These are phyloP conservation scores for Sinocyclocheilus anshuiensis DNA, from an alignment of 2,113 vertebrate genomes.

Conservation along the genomic window DNA sequence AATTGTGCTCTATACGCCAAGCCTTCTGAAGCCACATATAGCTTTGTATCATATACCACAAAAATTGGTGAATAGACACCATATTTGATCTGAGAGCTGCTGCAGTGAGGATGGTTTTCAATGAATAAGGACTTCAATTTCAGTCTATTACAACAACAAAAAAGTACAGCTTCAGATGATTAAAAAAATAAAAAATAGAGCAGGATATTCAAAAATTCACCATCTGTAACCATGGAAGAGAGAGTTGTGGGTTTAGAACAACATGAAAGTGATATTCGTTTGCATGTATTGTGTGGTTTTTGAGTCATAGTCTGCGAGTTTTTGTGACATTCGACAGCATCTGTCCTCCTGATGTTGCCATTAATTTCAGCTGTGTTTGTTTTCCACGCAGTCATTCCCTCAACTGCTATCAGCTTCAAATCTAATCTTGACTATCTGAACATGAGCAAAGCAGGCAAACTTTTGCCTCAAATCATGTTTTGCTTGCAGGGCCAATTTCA, in stretches of 20 bases:
- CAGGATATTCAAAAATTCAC: not conserved
- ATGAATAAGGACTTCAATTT: not conserved
- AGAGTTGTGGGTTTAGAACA: not conserved
- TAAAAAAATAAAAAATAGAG: not conserved
- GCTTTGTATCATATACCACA: not conserved
- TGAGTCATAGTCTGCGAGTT: not conserved
- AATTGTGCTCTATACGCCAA: too few relatives aligned
- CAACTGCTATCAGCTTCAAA: not conserved
- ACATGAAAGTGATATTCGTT: not conserved
- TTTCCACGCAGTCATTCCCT: not conserved
- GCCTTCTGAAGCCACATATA: not conserved
- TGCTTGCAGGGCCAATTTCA: not conserved
- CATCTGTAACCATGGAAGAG: not conserved
- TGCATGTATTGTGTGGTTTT: not conserved
- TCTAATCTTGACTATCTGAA: not conserved
- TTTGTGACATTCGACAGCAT: not conserved
- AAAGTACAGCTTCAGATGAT: not conserved
- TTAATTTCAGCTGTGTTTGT: not conserved
- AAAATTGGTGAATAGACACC: not conserved
- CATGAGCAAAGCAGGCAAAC: not conserved
- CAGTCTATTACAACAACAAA: not conserved
- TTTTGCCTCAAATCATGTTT: not conserved
- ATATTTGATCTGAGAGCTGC: not conserved
- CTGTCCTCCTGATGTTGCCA: constrained; percentile 4
- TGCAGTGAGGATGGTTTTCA: not conserved